A percentile compares a stretch with the other conserved stretches of the same genome.
Conservation (phyloP, 2,888 invertebrate genomes). For the Schizaphis graminum region DNA sequence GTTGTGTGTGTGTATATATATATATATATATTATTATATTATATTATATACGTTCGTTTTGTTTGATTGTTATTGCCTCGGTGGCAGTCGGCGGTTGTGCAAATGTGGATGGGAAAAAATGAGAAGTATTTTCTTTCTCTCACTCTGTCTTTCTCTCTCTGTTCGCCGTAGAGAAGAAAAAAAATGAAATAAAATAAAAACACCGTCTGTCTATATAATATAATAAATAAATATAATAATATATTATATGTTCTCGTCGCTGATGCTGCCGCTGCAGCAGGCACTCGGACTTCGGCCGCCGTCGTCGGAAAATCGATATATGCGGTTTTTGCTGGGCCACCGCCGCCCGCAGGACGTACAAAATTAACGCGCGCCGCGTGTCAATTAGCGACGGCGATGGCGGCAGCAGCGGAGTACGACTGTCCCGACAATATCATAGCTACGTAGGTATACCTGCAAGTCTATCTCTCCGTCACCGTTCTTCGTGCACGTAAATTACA, state of each 20-base stretch:
- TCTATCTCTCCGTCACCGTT: not conserved
- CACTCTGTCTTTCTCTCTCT: not conserved
- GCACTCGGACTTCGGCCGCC: slow-evolving; percentile 7
- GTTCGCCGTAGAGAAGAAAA: not conserved
- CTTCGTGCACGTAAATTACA: not conserved
- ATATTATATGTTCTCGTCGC: not conserved
- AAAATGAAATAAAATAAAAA: not conserved
- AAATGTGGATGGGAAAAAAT: not conserved
- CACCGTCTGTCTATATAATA: not conserved
- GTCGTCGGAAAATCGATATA: slow-evolving; percentile 49
- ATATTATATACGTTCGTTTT: slow-evolving; percentile 48
- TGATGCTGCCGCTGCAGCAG: not conserved
- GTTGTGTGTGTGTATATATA: too few species aligned
- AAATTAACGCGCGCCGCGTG: slow-evolving; percentile 28
- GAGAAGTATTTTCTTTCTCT: not conserved
- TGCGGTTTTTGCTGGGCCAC: slow-evolving; percentile 7
- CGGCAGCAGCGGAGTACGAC: not conserved
- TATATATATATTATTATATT: not conserved
- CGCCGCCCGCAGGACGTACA: not conserved
- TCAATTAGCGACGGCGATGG: slow-evolving; percentile 41
- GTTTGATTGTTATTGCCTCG: slow-evolving; percentile 63
- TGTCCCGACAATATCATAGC: not conserved
- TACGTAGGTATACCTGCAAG: not conserved
- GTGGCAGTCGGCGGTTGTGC: not conserved
- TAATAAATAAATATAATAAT: not conserved